Evolutionary conservation across 2,888 invertebrate species (phyloP), one percentile per base, ranked within the genome.

Genomic region (Pterobdella sp.): DNA sequence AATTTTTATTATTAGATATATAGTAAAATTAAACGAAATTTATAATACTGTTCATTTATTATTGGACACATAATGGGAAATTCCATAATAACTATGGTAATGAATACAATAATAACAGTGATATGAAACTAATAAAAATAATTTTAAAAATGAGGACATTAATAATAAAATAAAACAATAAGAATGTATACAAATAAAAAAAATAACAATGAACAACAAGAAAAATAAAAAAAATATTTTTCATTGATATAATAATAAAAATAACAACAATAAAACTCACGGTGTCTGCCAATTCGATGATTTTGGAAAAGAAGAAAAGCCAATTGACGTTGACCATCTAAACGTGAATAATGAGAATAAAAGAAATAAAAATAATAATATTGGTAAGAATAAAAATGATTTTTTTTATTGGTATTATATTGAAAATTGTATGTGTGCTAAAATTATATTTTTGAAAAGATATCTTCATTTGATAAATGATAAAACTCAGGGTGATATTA

Each of bases 201-300:
- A 42, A 42, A 42, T 14, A 7, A 42, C 42, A 42, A 42, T 14
- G 10, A 42, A 42, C 42, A 42, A 7, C 42, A 7, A 42, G 18
- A 42, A 42, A 7, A 42, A 42, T 42, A 42, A 42, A 7, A 42
- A 42, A 42, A 42, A 42, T 18, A 42, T n/a, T n/a, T n/a, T n/a
- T n/a, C n/a, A n/a, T n/a, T n/a, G n/a, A n/a, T n/a, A 42, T 18
- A 42, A 42, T 14, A 42, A 42, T 18, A 42, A 7, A 42, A 42
- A 42, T 18, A 42, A 42, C 18, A 42, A 42, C 42, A 42, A 7
- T 31, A 22, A 63, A 22, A 78, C 80, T 78, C 77, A 81, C 82
- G 35, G 82, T 82, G 74, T 83, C 83, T 34, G 80, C 42, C 7
- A 81, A 77, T 74, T 83, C 83, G 36, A 82, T 80, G 49, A 82